phyloP scores from a whole-genome alignment of 1,140 invertebrate genomes.

The Oryzaephilus surinamensis region DNA sequence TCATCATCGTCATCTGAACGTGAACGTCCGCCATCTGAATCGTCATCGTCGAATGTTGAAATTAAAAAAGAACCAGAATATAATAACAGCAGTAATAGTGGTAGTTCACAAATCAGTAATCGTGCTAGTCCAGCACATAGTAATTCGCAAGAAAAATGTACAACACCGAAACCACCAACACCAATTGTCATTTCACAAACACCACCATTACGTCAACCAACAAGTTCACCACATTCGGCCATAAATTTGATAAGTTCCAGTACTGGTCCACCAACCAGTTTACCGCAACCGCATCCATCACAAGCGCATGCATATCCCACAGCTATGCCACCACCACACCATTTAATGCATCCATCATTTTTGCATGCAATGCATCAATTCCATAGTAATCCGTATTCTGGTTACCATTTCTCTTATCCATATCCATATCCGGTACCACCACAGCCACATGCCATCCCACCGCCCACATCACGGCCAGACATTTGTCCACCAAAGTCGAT shows the following conservation, averaged over 20 bases:
- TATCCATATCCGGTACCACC: slow-evolving; percentile 63
- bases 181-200: slow-evolving; percentile 33
- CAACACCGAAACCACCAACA: slow-evolving; percentile 29
- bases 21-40: slow-evolving; percentile 25
- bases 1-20: slow-evolving; percentile 8
- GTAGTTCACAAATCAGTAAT: slow-evolving; percentile 18
- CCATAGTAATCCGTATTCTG: slow-evolving; percentile 58
- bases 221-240: slow-evolving; percentile 43
- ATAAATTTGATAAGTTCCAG: slow-evolving; percentile 49
- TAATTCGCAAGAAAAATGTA: slow-evolving; percentile 22
- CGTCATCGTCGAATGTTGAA: slow-evolving; percentile 16
- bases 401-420: slow-evolving; percentile 41
- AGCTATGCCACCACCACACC: slow-evolving; percentile 49
- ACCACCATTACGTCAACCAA: slow-evolving; percentile 35
- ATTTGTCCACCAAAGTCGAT: slow-evolving; percentile 35
- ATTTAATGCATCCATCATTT: slow-evolving; percentile 55
- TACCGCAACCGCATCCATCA: slow-evolving; percentile 56
- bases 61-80: slow-evolving; percentile 61
- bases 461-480: slow-evolving; percentile 54
- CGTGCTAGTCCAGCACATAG: slow-evolving; percentile 22
- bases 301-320: slow-evolving; percentile 44
- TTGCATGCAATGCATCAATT: slow-evolving; percentile 51
- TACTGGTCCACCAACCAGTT: slow-evolving; percentile 41
- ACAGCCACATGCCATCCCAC: slow-evolving; percentile 48
- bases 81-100: too few relatives aligned